A percentile compares a stretch with the other conserved stretches of the same genome.
Conservation (phyloP, 2,888 invertebrate genomes). For the Trichopria drosophilae region DNA sequence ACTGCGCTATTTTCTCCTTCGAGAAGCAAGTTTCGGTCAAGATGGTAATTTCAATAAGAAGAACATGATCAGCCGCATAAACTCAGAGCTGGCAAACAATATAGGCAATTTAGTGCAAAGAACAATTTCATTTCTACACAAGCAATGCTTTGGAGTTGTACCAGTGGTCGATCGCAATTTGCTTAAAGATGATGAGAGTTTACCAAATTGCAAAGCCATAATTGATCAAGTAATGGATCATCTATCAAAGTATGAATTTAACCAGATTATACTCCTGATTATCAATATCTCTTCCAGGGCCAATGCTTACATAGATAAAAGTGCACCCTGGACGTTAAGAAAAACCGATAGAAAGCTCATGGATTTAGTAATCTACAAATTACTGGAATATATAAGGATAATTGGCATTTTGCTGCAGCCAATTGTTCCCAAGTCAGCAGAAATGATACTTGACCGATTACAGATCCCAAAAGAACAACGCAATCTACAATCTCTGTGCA, state of each 20-base stretch:
- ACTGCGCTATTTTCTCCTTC: conserved; percentile 18
- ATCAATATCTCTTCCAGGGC: conserved; percentile 25
- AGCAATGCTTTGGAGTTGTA: conserved; percentile 19
- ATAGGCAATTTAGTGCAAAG: conserved; percentile 21
- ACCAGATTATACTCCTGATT: conserved; percentile 17
- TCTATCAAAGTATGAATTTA: conserved; percentile 13
- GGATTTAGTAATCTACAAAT: conserved; percentile 19
- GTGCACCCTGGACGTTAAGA: conserved; percentile 24
- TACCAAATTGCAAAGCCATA: conserved; percentile 14
- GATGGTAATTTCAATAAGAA: conserved; percentile 19
- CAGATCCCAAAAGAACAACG: conserved; percentile 26
- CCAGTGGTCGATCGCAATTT: conserved; percentile 11
- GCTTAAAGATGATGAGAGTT: conserved; percentile 16
- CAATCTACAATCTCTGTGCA: conserved; percentile 24
- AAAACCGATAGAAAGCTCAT: conserved; percentile 24
- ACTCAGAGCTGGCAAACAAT: conserved; percentile 20
- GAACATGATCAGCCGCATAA: conserved; percentile 16
- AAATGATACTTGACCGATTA: conserved; percentile 25
- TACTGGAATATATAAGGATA: conserved; percentile 24
- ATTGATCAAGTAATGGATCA: conserved; percentile 12
- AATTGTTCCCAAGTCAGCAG: conserved; percentile 21
- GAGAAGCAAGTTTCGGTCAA: conserved; percentile 17
- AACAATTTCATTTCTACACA: conserved; percentile 18
- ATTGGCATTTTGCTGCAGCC: conserved; percentile 24
- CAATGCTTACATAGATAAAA: conserved; percentile 26